Base-by-base conservation (phyloP, 2,113 vertebrate species). In the Pionites leucogaster region DNA sequence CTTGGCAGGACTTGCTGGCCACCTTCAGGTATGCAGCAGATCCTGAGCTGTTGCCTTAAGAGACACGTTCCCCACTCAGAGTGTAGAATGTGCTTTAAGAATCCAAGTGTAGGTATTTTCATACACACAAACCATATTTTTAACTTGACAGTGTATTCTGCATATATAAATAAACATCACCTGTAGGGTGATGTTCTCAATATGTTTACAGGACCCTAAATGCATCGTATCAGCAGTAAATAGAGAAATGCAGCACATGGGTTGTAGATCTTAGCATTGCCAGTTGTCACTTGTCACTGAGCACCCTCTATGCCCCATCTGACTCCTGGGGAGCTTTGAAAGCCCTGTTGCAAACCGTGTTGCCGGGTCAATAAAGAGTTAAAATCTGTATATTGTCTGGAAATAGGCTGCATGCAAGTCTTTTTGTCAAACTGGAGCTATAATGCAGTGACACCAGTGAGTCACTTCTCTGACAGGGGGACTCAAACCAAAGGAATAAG, bases 281-380 rank as follows among this genome's bases (percentile, higher is more conserved):
- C 60, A 55, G 20, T 25, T 82, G 27, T 39, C 20, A 2, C 68
- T 35, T 46, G 0, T 2, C 33, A 79, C 37, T 4, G 7, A 42
- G n/a, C 29, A 27, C 4, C 17, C 17, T 24, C 71, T 44, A 29
- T 82, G 29, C 12, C 27, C 52, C 28, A 20, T 29, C 25, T 2
- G 11, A 23, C 17, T 64, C 16, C 10, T 64, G 25, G 14, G 23
- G 25, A 17, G 4, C 52, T 64, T 23, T 6, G 67, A 44, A 63
- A 27, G 11, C 13, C 60, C 82, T n/a, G 27, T 76, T 60, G 41
- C 14, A 82, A 50, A 29, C 31, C 0, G 0, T 6, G 19, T 2
- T 49, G 35, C 9, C 70, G 46, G 17, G 11, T 42, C 50, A 88
- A 19, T 47, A 28, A 35, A 35, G 85, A 78, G 50, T 75, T 90